Conservation (phyloP, 2,888 invertebrate species). For the Acleris sparsana region DNA sequence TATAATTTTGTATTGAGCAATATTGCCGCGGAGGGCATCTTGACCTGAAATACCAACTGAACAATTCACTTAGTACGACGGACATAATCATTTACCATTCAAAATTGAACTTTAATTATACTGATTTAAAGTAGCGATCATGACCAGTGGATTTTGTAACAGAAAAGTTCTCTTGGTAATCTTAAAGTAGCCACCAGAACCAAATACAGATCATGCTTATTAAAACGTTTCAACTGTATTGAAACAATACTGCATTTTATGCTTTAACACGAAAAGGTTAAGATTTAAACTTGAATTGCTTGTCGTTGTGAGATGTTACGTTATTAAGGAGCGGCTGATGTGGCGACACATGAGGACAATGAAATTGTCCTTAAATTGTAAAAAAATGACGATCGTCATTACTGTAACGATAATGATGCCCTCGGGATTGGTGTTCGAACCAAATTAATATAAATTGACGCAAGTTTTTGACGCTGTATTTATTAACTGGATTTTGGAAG, state of each 20-base stretch:
- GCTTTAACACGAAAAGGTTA: no score
- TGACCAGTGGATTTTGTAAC: background rate
- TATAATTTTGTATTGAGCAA: conserved; percentile 37
- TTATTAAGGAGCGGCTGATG: no score
- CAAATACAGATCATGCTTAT: conserved; percentile 25
- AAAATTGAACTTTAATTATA: background rate
- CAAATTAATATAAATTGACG: conserved; percentile 29
- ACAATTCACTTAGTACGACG: background rate
- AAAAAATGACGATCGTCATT: conserved; percentile 30
- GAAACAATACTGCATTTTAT: no score
- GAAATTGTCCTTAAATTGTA: conserved; percentile 33
- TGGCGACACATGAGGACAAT: conserved; percentile 30
- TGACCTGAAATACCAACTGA: conserved; percentile 20
- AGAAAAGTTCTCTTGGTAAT: conserved; percentile 9
- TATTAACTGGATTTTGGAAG: background rate
- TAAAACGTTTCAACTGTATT: no score
- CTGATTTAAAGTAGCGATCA: conserved; percentile 6
- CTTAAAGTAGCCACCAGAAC: conserved; percentile 18
- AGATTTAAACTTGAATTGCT: no score
- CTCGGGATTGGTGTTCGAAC: conserved; percentile 3
- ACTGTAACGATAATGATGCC: conserved; percentile 32
- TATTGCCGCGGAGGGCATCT: conserved; percentile 27
- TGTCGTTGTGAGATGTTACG: no score
- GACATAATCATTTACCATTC: background rate
- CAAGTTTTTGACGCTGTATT: conserved; percentile 6